Evolutionary conservation across 2,888 invertebrate genomes (phyloP).

Genomic region (Orthonychiurus folsomi): DNA sequence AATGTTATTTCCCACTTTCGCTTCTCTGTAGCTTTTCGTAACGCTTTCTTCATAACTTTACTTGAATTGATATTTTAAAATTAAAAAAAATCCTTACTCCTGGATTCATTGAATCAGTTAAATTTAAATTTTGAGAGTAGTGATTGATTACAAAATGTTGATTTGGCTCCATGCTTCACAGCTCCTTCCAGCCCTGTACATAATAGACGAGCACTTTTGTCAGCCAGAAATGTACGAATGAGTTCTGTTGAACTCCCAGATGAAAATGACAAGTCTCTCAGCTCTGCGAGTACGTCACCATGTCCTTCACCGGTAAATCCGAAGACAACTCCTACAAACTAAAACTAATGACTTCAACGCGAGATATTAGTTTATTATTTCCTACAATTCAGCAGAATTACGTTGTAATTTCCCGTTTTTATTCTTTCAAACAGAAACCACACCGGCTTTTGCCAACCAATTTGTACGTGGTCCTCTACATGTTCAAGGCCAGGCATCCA

Average conservation of each 20-base stretch:
- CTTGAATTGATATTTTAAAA: neutral
- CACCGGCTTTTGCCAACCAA: slow-evolving; percentile 80
- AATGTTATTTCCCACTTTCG: neutral
- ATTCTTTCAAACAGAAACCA: slow-evolving; percentile 73
- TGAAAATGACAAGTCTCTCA: slow-evolving; percentile 80
- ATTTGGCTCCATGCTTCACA: slow-evolving; percentile 42
- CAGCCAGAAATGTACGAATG: slow-evolving; percentile 75
- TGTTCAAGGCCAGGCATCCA: slow-evolving; percentile 86
- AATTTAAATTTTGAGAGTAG: neutral
- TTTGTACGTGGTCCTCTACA: slow-evolving; percentile 86
- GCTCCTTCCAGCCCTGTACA: slow-evolving; percentile 89
- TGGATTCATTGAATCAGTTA: no score
- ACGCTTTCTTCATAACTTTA: neutral
- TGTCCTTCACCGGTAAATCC: slow-evolving; percentile 74
- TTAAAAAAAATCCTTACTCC: no score
- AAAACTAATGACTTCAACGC: no score
- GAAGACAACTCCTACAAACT: no score
- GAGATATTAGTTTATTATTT: no score
- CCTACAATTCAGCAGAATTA: no score
- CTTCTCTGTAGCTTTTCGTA: neutral
- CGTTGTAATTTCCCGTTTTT: no score
- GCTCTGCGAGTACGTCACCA: slow-evolving; percentile 85
- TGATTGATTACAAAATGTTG: neutral
- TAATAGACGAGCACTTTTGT: slow-evolving; percentile 63
- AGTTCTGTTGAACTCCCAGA: slow-evolving; percentile 89